phyloP scores from a whole-genome alignment of 2,113 vertebrate species.

The Pelecanus crispus region DNA sequence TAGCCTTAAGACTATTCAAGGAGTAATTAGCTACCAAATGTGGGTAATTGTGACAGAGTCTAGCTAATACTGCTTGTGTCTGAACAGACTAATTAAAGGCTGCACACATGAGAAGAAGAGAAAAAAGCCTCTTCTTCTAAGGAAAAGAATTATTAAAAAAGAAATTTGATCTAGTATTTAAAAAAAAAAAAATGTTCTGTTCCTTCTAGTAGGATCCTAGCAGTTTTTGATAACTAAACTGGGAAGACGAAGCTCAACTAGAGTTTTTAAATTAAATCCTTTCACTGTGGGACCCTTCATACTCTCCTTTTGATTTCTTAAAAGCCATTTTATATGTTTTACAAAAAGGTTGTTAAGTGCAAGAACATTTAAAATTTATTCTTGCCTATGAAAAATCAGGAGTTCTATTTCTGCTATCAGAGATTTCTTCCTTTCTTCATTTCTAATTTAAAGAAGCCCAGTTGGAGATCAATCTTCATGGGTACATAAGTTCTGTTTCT shows the following conservation, averaged over 20 bases:
- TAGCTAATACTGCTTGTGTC: slow-evolving; percentile 28
- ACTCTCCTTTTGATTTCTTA: background rate
- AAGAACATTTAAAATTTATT: background rate
- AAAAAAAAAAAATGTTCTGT: background rate
- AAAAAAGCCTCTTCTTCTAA: background rate
- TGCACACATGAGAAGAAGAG: background rate
- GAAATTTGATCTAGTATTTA: background rate
- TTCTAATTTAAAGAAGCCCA: background rate
- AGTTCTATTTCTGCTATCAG: background rate
- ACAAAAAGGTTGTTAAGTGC: background rate
- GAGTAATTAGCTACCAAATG: slow-evolving; percentile 54
- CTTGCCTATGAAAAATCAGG: background rate
- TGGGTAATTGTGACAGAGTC: slow-evolving; percentile 45
- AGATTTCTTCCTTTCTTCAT: background rate
- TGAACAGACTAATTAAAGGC: slow-evolving; percentile 33
- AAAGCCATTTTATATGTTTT: background rate
- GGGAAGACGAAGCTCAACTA: background rate
- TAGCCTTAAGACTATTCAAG: slow-evolving; percentile 53
- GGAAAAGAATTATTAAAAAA: background rate
- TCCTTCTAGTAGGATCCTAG: background rate
- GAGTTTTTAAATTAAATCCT: background rate
- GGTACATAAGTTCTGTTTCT: background rate
- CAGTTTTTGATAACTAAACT: background rate
- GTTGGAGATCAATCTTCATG: background rate
- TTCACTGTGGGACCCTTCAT: background rate